Base-by-base conservation (phyloP, 2,113 vertebrate genomes). In the Phrynosoma platyrhinos region DNA sequence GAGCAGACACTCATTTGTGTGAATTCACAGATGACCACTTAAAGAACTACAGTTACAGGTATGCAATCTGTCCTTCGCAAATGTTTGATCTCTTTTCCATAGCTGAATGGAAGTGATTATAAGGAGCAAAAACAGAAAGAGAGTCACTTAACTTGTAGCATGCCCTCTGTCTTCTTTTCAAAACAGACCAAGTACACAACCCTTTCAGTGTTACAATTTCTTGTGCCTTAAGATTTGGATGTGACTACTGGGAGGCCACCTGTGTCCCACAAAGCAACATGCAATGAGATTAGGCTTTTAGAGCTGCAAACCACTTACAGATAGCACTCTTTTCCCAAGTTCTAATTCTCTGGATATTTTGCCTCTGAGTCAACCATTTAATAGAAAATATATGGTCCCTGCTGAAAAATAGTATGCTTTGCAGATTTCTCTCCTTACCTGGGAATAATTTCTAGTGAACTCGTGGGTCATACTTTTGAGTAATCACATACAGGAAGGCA, bases 341-440 rank as follows among this genome's bases (percentile, higher is more conserved):
- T 82, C 4, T 53, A 84, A 47, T 8, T 87, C 83, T 66, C 47
- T 85, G 64, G 80, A 20, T n/a, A 0, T 83, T 23, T 83, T 52
- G 68, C 5, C 53, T 95, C 82, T 80, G 53, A 72, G 74, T 13
- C 72, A 82, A 76, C 66, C 79, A 89, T 85, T 64, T 53, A 30
- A 79, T 58, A 79, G 16, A 53, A 81, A 62, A 12, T 76, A 5
- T 84, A 91, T 76, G 20, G 13, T 78, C 0, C 83, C 58, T 62
- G 58, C 13, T 62, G 58, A 14, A 62, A 62, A 62, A 62, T 62
- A 58, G 55, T 16, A 62, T 62, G 58, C 18, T 62, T 62, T 62
- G 18, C 58, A 18, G 58, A 62, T 62, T 62, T 62, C 13, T 9
- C 18, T 69, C 66, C 66, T 69, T 3, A 58, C 32, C 9, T 62